Percentiles rank a stretch among this genome's conserved stretches.
phyloP scores from a whole-genome alignment of 1,140 invertebrate species.

The Psix sp. region DNA sequence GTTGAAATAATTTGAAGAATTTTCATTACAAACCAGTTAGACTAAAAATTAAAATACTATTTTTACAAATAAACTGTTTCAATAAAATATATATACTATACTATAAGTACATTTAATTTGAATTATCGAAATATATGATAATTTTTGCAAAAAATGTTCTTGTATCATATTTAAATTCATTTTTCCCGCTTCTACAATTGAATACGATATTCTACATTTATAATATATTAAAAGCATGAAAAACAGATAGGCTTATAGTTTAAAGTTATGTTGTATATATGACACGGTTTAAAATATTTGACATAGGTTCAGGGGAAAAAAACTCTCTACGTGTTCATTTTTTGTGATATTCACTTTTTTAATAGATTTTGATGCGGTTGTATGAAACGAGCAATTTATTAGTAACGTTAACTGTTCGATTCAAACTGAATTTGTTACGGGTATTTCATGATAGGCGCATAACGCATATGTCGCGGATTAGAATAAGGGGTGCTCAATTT shows the following conservation, averaged over 20 bases:
- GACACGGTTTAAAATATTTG: slow-evolving; percentile 21
- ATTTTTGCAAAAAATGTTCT: too few relatives aligned
- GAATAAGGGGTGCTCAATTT: slow-evolving; percentile 58
- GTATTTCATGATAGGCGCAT: slow-evolving; percentile 52
- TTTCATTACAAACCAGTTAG: too few relatives aligned
- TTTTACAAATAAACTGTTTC: too few relatives aligned
- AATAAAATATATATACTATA: too few relatives aligned
- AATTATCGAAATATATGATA: too few relatives aligned
- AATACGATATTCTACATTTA: too few relatives aligned
- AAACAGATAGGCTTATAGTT: background rate
- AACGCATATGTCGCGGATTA: slow-evolving; percentile 60
- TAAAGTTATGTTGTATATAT: slow-evolving; percentile 11
- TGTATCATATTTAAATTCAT: too few relatives aligned
- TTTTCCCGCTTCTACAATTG: too few relatives aligned
- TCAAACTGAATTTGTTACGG: slow-evolving; percentile 59
- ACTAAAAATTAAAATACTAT: too few relatives aligned
- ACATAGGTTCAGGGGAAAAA: slow-evolving; percentile 5
- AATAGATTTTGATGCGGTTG: slow-evolving; percentile 56
- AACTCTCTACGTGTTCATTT: slow-evolving; percentile 17
- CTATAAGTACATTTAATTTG: too few relatives aligned
- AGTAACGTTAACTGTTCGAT: slow-evolving; percentile 61
- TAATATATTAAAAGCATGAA: too few relatives aligned
- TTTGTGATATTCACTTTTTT: slow-evolving; percentile 50
- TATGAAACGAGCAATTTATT: slow-evolving; percentile 58
- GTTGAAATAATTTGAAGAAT: too few relatives aligned